Conservation (phyloP, 2,888 invertebrate genomes). For the Scrobipalpa costella region DNA sequence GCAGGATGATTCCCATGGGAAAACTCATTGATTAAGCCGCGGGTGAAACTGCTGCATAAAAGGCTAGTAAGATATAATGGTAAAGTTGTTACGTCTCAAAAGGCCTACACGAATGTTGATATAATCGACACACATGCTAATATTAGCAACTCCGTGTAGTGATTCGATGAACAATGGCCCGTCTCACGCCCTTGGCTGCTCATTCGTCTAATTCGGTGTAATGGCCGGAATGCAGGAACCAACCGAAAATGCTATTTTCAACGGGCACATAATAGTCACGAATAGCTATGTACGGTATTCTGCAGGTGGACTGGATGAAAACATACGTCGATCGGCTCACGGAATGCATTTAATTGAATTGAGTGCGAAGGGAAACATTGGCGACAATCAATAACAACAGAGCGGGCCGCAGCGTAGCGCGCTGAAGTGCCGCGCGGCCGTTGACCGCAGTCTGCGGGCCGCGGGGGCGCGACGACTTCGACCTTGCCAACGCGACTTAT, state of each 20-base stretch:
- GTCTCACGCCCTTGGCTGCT: conserved; percentile 38
- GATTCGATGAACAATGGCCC: conserved; percentile 39
- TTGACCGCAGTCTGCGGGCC: conserved; percentile 63
- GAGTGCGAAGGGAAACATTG: conserved; percentile 58
- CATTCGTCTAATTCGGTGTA: conserved; percentile 36
- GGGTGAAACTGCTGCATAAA: no score
- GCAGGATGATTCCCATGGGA: no score
- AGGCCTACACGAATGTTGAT: conserved; percentile 21
- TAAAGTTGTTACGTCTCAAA: background rate
- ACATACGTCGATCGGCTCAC: background rate
- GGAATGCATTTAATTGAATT: conserved; percentile 53
- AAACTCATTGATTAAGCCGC: no score
- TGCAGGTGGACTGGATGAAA: background rate
- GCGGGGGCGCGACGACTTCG: conserved; percentile 63
- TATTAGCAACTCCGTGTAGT: conserved; percentile 37
- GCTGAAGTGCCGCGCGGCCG: conserved; percentile 65
- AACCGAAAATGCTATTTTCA: conserved; percentile 24
- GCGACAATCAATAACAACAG: conserved; percentile 69
- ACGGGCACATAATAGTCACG: background rate
- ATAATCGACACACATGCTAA: conserved; percentile 35
- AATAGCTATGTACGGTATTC: background rate
- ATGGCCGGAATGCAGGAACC: conserved; percentile 24
- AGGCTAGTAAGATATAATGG: no score
- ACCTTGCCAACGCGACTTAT: conserved; percentile 54
- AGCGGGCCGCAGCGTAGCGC: conserved; percentile 58